phyloP scores from a whole-genome alignment of 2,888 invertebrate genomes.

The Euplagia quadripunctaria region DNA sequence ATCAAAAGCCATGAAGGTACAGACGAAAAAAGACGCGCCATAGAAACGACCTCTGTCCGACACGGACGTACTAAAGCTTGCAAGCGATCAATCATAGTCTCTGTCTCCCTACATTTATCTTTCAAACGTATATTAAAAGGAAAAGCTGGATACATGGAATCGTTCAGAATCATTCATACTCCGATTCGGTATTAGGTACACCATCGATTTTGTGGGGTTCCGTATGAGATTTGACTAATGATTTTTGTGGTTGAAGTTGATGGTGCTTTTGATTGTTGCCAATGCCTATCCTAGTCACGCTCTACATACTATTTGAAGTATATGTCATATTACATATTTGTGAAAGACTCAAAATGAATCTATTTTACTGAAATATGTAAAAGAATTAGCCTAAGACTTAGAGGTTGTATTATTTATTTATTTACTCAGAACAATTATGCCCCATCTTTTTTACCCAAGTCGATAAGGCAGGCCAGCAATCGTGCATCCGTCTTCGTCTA shows the following conservation, averaged over 20 bases:
- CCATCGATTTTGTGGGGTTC: conserved; percentile 26
- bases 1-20: conserved; percentile 32
- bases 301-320: background rate
- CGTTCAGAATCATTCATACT: conserved; percentile 72
- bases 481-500: too few species aligned
- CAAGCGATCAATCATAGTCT: conserved; percentile 74
- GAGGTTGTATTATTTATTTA: too few species aligned
- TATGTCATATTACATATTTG: background rate
- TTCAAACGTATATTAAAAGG: conserved; percentile 79
- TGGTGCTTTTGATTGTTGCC: background rate
- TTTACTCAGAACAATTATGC: too few species aligned
- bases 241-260: background rate
- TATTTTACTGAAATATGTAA: too few species aligned
- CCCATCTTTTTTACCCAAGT: too few species aligned
- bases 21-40: conserved; percentile 42
- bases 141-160: conserved; percentile 62
- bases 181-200: conserved; percentile 32
- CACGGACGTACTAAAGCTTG: conserved; percentile 64
- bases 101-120: conserved; percentile 83
- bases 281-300: background rate
- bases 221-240: conserved; percentile 16
- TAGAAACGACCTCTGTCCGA: conserved; percentile 52
- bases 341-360: background rate
- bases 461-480: too few species aligned
- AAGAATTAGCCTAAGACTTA: too few species aligned